Evolutionary conservation across 2,888 invertebrate genomes (phyloP).

Genomic region (Apocheima hispidaria): DNA sequence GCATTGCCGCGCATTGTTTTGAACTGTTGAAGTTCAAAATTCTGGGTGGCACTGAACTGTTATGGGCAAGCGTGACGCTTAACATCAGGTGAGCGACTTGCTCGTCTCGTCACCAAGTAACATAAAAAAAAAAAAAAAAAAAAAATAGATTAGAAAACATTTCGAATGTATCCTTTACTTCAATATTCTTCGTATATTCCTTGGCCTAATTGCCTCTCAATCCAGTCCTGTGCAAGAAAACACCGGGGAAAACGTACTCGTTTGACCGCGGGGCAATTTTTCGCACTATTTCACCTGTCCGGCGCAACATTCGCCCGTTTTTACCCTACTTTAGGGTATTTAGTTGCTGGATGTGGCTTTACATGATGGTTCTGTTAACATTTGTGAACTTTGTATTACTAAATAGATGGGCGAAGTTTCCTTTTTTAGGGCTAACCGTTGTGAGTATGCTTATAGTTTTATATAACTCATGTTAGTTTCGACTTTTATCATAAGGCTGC

Average conservation of each 20-base stretch:
- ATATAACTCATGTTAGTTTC: no score
- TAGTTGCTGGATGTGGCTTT: constrained; percentile 50
- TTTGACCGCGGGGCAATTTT: constrained; percentile 77
- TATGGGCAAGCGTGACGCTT: no score
- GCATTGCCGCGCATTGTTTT: no score
- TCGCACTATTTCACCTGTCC: constrained; percentile 84
- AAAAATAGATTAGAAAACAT: not conserved
- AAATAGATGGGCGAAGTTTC: not conserved
- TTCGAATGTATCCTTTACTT: not conserved
- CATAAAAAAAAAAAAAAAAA: no score
- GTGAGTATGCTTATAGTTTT: no score
- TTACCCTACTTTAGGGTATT: constrained; percentile 48
- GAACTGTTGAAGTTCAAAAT: no score
- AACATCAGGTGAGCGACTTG: no score
- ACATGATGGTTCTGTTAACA: constrained; percentile 22
- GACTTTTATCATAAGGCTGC: no score
- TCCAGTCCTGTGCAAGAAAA: constrained; percentile 45
- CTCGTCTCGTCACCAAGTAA: no score
- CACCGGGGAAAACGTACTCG: constrained; percentile 54
- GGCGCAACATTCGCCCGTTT: constrained; percentile 66
- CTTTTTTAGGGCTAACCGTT: not conserved
- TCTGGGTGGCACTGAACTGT: no score
- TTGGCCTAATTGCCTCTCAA: constrained; percentile 9
- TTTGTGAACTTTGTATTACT: not conserved
- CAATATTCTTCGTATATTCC: not conserved